These are phyloP conservation scores for Microcebus tavaratra DNA, from an alignment of 2,113 vertebrate species.

Conservation along the genomic window DNA sequence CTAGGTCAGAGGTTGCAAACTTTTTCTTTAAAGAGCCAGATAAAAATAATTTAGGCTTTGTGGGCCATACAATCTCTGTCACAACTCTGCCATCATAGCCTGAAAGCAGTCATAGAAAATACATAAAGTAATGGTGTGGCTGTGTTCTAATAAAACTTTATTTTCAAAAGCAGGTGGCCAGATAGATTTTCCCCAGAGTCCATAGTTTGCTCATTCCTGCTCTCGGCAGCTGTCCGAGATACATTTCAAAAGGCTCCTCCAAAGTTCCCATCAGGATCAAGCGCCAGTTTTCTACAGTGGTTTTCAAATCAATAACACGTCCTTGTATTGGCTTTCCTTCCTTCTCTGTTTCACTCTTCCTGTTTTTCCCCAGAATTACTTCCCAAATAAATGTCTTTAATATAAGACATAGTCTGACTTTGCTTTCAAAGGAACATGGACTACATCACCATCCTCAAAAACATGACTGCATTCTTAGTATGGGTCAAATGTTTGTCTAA, in stretches of 20 bases:
- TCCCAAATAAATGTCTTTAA: background rate
- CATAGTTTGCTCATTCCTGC: background rate
- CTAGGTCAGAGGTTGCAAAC: background rate
- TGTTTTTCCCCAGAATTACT: background rate
- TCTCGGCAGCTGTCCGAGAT: background rate
- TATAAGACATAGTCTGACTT: background rate
- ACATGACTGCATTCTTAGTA: background rate
- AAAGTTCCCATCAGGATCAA: background rate
- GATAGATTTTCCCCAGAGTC: background rate
- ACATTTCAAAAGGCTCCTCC: background rate
- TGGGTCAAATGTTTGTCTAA: background rate
- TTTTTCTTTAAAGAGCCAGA: no score
- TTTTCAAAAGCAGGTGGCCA: background rate
- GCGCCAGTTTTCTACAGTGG: background rate
- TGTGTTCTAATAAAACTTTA: slow-evolving; percentile 28
- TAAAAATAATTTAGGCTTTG: background rate
- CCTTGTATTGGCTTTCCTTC: background rate
- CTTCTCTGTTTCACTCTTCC: background rate
- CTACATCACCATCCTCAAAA: background rate
- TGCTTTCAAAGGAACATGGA: background rate
- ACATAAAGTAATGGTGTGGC: background rate
- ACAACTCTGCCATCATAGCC: background rate
- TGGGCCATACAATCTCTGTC: background rate
- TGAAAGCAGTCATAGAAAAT: background rate
- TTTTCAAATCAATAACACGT: background rate